Evolutionary conservation across 2,888 invertebrate genomes (phyloP).

Genomic region (Aporophyla lueneburgensis): DNA sequence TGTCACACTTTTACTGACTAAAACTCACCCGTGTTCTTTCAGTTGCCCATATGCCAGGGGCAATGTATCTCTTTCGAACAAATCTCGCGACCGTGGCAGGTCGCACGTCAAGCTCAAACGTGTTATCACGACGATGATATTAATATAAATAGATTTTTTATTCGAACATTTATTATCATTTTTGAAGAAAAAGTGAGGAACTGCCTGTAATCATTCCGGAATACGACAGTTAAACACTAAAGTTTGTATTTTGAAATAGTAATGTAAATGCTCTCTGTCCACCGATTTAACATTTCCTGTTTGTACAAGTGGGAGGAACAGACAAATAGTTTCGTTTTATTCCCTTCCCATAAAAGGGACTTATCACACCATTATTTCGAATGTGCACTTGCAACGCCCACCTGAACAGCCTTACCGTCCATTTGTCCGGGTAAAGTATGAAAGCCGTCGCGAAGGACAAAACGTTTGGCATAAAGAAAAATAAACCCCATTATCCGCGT

Average conservation of each 20-base stretch:
- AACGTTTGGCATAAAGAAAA: slow-evolving; percentile 52
- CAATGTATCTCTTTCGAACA: too few relatives aligned
- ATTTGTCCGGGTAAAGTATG: slow-evolving; percentile 51
- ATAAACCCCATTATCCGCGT: slow-evolving; percentile 38
- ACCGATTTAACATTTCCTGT: neutral
- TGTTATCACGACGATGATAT: neutral
- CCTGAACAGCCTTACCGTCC: slow-evolving; percentile 9
- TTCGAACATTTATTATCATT: neutral
- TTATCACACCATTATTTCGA: slow-evolving; percentile 40
- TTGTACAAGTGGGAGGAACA: neutral
- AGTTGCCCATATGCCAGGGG: too few relatives aligned
- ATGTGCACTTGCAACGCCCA: slow-evolving; percentile 41
- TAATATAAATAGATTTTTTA: neutral
- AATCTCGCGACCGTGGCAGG: too few relatives aligned
- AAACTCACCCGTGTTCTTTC: too few relatives aligned
- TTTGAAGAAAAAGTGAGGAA: neutral
- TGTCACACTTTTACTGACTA: too few relatives aligned
- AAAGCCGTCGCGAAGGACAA: slow-evolving; percentile 43
- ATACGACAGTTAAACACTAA: neutral
- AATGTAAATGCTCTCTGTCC: too few relatives aligned
- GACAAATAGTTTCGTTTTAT: slow-evolving; percentile 15
- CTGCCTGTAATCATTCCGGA: neutral
- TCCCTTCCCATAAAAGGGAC: neutral
- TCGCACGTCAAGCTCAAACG: neutral
- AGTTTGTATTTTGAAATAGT: neutral